Conservation (phyloP, 2,888 invertebrate species). For the Tortrix viridana region DNA sequence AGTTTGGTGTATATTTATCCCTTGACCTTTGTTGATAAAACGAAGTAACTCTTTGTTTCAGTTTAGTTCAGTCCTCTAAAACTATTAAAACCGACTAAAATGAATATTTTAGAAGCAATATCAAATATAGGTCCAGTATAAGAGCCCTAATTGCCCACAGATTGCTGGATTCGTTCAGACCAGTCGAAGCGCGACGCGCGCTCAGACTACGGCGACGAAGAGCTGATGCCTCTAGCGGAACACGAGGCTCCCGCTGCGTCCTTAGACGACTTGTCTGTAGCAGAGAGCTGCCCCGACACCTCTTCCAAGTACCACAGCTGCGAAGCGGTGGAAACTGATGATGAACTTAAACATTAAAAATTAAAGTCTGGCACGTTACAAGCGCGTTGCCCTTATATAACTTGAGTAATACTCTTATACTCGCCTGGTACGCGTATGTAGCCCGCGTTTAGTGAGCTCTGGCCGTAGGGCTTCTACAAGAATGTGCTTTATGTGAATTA, state of each 20-base stretch:
- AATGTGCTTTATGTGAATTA: too few species aligned
- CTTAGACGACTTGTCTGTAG: constrained; percentile 86
- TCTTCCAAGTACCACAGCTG: constrained; percentile 91
- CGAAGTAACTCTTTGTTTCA: too few species aligned
- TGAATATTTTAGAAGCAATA: too few species aligned
- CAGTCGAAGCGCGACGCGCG: constrained; percentile 44
- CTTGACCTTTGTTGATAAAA: too few species aligned
- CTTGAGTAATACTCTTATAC: too few species aligned
- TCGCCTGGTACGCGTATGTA: too few species aligned
- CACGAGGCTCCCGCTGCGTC: constrained; percentile 83
- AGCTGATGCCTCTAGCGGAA: constrained; percentile 88
- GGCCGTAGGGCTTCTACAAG: too few species aligned
- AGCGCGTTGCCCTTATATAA: too few species aligned
- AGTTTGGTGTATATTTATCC: too few species aligned
- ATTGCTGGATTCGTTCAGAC: constrained; percentile 65
- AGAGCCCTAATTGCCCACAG: constrained; percentile 46
- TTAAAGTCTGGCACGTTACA: neutral
- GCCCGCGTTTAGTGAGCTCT: too few species aligned
- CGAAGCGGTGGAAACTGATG: constrained; percentile 88
- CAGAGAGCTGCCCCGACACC: constrained; percentile 89
- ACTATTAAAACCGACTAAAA: too few species aligned
- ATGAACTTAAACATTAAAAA: constrained; percentile 69
- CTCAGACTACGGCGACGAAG: constrained; percentile 66
- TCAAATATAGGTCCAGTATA: neutral
- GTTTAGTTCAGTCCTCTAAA: too few species aligned